phyloP scores from a whole-genome alignment of 1,140 invertebrate genomes.

The Pararge aegeria region DNA sequence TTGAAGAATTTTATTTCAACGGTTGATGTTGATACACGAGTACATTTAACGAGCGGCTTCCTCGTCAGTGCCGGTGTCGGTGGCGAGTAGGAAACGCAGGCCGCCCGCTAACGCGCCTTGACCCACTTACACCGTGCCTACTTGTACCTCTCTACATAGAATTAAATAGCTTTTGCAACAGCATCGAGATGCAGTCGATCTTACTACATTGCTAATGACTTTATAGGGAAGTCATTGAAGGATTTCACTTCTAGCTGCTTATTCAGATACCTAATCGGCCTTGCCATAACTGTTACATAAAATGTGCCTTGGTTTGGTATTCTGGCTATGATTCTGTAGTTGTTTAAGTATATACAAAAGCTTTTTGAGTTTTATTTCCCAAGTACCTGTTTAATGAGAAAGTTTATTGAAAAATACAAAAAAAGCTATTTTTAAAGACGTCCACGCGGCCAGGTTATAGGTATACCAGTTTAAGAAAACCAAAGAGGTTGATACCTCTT shows the following conservation, averaged over 20 bases:
- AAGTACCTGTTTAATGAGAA: too few species aligned
- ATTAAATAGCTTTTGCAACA: constrained; percentile 10
- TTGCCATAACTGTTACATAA: too few species aligned
- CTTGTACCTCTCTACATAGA: constrained; percentile 34
- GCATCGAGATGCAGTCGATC: constrained; percentile 33
- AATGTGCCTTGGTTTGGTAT: too few species aligned
- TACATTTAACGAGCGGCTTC: constrained; percentile 58
- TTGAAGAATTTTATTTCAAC: constrained; percentile 33
- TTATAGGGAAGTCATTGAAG: neutral
- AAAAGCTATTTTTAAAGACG: too few species aligned
- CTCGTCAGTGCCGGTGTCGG: constrained; percentile 44
- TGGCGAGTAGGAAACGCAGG: constrained; percentile 62
- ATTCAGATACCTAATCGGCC: neutral
- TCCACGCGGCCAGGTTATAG: too few species aligned
- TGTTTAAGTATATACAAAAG: too few species aligned
- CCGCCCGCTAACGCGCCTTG: constrained; percentile 60
- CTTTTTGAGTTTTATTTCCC: too few species aligned
- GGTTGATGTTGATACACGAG: constrained; percentile 45
- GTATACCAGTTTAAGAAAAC: too few species aligned
- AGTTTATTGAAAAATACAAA: too few species aligned
- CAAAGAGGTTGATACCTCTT: too few species aligned
- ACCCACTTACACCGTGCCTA: constrained; percentile 48
- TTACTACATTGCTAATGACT: neutral
- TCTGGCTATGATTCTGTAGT: too few species aligned
- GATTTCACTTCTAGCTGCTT: neutral